A percentile compares a stretch with the other conserved stretches of the same genome.
Evolutionary conservation across 2,888 invertebrate species (phyloP).

Genomic region (Uloborus plumipes): DNA sequence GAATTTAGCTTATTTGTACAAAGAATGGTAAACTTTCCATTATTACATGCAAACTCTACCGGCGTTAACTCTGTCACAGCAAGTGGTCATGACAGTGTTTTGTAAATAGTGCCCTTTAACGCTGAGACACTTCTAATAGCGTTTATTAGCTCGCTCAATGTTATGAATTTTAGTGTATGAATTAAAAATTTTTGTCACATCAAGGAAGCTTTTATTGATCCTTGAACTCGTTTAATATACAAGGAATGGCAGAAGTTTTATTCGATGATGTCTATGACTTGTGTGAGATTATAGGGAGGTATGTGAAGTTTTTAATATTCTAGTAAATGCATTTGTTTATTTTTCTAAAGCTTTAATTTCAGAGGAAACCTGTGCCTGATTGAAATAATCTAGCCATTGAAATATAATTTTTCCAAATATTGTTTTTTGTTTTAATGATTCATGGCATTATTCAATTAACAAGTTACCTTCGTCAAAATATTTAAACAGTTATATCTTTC

Average conservation of each 20-base stretch:
- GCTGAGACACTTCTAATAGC: too few relatives aligned
- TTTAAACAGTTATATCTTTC: too few relatives aligned
- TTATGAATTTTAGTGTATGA: background rate
- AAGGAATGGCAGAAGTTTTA: slow-evolving; percentile 97
- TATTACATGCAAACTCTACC: slow-evolving; percentile 13
- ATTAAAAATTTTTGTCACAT: slow-evolving; percentile 3
- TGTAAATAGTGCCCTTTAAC: slow-evolving; percentile 24
- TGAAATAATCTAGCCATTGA: too few relatives aligned
- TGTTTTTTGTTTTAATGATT: too few relatives aligned
- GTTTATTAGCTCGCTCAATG: too few relatives aligned
- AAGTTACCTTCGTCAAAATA: too few relatives aligned
- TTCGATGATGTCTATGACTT: slow-evolving; percentile 98
- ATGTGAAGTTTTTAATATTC: slow-evolving; percentile 74
- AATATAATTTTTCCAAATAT: too few relatives aligned
- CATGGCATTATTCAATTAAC: too few relatives aligned
- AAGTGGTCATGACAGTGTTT: slow-evolving; percentile 24
- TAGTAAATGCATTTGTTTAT: too few relatives aligned
- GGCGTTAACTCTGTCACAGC: slow-evolving; percentile 36
- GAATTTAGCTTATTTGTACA: background rate
- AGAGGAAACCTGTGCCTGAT: too few relatives aligned
- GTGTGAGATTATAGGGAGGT: slow-evolving; percentile 97
- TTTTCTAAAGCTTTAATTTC: too few relatives aligned
- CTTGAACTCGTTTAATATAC: slow-evolving; percentile 68
- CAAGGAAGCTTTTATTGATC: slow-evolving; percentile 8
- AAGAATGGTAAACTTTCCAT: background rate